phyloP scores from a whole-genome alignment of 2,888 invertebrate genomes.

The Xanthorhoe spadicearia region DNA sequence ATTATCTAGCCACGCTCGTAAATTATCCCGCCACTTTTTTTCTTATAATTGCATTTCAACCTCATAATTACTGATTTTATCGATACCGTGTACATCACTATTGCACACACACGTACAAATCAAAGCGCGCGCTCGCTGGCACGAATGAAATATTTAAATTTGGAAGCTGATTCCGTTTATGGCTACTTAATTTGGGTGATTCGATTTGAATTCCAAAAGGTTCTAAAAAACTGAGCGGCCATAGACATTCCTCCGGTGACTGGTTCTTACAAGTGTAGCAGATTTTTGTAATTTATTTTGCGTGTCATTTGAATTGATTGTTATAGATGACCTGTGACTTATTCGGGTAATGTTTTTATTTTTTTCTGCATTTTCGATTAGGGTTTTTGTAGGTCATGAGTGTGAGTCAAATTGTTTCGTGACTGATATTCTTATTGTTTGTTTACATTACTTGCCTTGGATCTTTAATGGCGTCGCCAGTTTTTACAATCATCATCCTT shows the following conservation, averaged over 20 bases:
- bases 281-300: conserved; percentile 51
- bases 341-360: conserved; percentile 27
- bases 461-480: neutral
- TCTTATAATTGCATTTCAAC: conserved; percentile 35
- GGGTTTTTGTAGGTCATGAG: conserved; percentile 6
- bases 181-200: conserved; percentile 85
- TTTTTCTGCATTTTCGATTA: conserved; percentile 10
- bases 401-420: neutral
- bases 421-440: neutral
- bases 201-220: conserved; percentile 82
- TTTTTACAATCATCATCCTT: neutral
- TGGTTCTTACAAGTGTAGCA: conserved; percentile 45
- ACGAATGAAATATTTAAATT: conserved; percentile 85
- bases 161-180: conserved; percentile 85
- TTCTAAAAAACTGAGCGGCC: conserved; percentile 64
- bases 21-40: conserved; percentile 37
- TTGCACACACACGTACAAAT: conserved; percentile 67
- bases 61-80: conserved; percentile 36
- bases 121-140: conserved; percentile 73
- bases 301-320: conserved; percentile 46
- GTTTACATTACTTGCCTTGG: no score
- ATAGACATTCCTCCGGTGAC: conserved; percentile 72
- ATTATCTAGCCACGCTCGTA: conserved; percentile 23
- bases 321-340: conserved; percentile 43
- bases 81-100: conserved; percentile 52